Base-by-base conservation (phyloP, 2,797 vertebrate genomes). In the Parotocinclus haroldoi region DNA sequence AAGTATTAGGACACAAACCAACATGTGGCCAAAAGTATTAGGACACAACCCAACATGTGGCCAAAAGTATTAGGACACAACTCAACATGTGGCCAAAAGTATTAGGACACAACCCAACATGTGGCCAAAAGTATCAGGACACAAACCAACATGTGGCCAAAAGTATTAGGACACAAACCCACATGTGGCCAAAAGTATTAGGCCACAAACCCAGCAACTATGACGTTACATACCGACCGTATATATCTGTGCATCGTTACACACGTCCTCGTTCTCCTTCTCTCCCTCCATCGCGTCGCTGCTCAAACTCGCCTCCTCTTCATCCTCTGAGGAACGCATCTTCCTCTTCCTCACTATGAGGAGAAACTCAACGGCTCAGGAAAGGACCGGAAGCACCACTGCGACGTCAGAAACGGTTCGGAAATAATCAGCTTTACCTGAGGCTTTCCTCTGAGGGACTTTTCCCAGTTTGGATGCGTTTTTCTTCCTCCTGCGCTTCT, bases 221-320 rank as follows among this genome's bases (percentile, higher is more conserved):
- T n/a, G n/a, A n/a, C n/a, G n/a, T n/a, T n/a, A 27, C 27, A 27
- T 27, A 5, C n/a, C 5, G 27, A 27, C 27, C 5, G 27, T 27
- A 27, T 27, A 27, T 27, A 27, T 27, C 76, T 84, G 90, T 0
- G 68, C 85, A 55, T 92, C 88, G 13, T 76, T 80, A 58, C 81
- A 75, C 63, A 92, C 76, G 10, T 86, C 86, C 38, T 93, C 90
- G 9, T 94, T 95, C 77, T 96, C 92, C 11, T 94, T 94, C 80
- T 93, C 91, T 58, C 84, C 86, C 49, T 89, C 90, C 63, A 86
- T 81, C 39, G 73, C 73, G 62, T 92, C 91, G 51, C 77, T 72
- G 49, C 90, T 89, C 50, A 81, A 86, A 74, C 78, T 76, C 60
- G 69, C 80, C 36, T 79, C 80, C 49, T 79, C 79, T 44, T 88